Evolutionary conservation across 2,797 vertebrate species (phyloP).

Genomic region (Muscicapa striata): DNA sequence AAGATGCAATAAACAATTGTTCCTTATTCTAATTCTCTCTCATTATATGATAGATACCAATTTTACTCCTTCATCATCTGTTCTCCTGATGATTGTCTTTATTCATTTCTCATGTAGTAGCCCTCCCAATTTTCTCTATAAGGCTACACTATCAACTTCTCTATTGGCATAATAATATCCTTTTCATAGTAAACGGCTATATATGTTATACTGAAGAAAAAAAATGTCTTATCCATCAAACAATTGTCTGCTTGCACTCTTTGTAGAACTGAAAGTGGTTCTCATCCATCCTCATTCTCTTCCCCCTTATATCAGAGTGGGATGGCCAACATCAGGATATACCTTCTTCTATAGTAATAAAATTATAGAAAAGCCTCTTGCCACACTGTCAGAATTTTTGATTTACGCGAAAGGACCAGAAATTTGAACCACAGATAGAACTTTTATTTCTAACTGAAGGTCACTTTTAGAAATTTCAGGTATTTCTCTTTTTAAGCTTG

Average conservation of each 20-base stretch:
- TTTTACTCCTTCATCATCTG: background rate
- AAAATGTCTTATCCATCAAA: background rate
- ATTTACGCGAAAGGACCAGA: background rate
- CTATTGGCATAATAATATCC: background rate
- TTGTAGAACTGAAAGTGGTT: background rate
- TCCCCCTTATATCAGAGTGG: background rate
- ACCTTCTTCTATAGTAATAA: background rate
- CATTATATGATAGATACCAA: fast-evolving
- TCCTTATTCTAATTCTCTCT: background rate
- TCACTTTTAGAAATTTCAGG: background rate
- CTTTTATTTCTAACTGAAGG: background rate
- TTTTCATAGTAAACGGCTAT: background rate
- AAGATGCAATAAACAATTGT: background rate
- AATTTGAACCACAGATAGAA: background rate
- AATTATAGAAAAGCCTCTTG: background rate
- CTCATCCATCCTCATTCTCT: background rate
- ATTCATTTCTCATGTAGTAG: background rate
- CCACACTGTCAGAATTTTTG: background rate
- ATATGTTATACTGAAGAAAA: background rate
- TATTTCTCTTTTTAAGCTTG: background rate
- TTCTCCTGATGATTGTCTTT: background rate
- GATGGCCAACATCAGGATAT: background rate
- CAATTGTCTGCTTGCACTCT: background rate
- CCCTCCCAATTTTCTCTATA: background rate
- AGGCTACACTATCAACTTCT: background rate